Percentiles rank a stretch among this genome's conserved stretches.
These are phyloP conservation scores for Chrysotoxum bicinctum DNA, from an alignment of 2,888 invertebrate species.

Conservation along the genomic window DNA sequence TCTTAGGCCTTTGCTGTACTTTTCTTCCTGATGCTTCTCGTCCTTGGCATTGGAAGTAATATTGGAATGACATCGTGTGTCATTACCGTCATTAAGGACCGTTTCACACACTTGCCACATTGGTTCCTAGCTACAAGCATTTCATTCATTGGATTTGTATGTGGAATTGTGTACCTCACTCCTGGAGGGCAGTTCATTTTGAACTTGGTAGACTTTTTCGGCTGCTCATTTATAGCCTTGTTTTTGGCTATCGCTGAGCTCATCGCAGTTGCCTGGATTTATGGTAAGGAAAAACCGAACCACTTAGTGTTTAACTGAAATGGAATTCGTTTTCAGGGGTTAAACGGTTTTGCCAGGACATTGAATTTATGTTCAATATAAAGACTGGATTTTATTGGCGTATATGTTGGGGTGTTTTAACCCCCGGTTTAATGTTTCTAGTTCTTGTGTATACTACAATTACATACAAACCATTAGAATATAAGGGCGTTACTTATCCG, in stretches of 20 bases:
- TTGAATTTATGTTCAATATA: slow-evolving; percentile 90
- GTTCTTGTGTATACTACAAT: slow-evolving; percentile 88
- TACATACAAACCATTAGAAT: slow-evolving; percentile 84
- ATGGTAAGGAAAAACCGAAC: slow-evolving; percentile 82
- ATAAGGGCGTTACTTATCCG: slow-evolving; percentile 85
- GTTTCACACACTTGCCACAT: slow-evolving; percentile 80
- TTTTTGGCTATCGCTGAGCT: slow-evolving; percentile 86
- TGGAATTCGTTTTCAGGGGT: slow-evolving; percentile 80
- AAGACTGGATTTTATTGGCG: slow-evolving; percentile 88
- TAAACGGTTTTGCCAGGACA: slow-evolving; percentile 87
- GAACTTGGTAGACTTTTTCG: slow-evolving; percentile 88
- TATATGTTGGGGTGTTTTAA: slow-evolving; percentile 89
- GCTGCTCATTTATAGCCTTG: slow-evolving; percentile 89
- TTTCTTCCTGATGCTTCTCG: slow-evolving; percentile 84
- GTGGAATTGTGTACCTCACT: slow-evolving; percentile 85
- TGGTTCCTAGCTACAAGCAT: slow-evolving; percentile 83
- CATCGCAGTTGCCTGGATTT: slow-evolving; percentile 88
- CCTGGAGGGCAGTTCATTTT: slow-evolving; percentile 89
- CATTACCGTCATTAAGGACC: slow-evolving; percentile 82
- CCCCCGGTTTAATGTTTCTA: slow-evolving; percentile 86
- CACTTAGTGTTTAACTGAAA: not conserved
- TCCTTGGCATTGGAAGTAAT: slow-evolving; percentile 83
- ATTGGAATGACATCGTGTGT: slow-evolving; percentile 82
- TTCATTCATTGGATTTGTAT: slow-evolving; percentile 83
- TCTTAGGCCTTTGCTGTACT: slow-evolving; percentile 82